Conservation (phyloP, 2,797 vertebrate species). For the Scolopax rusticola region DNA sequence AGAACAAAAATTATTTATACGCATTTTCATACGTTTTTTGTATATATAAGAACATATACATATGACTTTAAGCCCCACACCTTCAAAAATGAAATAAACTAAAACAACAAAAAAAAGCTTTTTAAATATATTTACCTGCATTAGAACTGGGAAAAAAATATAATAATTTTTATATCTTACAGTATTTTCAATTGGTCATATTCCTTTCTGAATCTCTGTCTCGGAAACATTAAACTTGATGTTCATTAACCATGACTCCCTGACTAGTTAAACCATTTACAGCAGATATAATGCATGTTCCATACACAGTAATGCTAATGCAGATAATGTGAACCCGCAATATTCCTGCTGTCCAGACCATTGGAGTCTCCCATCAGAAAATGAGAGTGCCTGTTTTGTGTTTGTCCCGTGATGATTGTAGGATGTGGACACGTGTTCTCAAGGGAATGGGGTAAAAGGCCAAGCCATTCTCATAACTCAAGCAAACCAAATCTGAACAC, state of each 20-base stretch:
- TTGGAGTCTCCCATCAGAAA: background rate
- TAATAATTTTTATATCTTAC: background rate
- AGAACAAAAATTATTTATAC: background rate
- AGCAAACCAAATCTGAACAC: constrained; percentile 5
- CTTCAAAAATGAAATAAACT: background rate
- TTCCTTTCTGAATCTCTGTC: background rate
- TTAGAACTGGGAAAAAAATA: background rate
- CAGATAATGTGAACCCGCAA: background rate
- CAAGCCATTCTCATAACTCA: background rate
- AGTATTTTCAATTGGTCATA: background rate
- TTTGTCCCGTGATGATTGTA: background rate
- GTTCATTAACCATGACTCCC: background rate
- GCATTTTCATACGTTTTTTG: background rate
- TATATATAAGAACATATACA: background rate
- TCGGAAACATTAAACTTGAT: background rate
- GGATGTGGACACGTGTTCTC: background rate
- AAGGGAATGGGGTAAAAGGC: background rate
- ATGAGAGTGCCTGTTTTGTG: background rate
- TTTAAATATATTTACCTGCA: background rate
- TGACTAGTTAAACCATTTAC: background rate
- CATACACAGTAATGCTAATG: background rate
- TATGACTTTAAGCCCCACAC: background rate
- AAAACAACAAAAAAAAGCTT: background rate
- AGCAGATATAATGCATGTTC: background rate
- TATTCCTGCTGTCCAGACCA: background rate